Evolutionary conservation across 2,113 vertebrate genomes (phyloP).

Genomic region (Protobothrops flavoviridis): DNA sequence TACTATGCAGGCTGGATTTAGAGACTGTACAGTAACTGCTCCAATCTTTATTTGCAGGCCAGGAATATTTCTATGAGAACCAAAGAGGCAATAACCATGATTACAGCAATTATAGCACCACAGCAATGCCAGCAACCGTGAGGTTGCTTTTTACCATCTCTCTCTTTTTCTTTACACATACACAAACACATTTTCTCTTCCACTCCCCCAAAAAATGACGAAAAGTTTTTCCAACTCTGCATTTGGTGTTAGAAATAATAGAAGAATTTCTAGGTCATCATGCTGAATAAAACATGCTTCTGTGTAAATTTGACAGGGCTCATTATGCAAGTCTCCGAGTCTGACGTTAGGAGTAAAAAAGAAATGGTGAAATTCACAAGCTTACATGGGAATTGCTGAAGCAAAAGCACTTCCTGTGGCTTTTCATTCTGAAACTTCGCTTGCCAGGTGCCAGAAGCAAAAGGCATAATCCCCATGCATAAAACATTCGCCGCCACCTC

Average conservation of each 20-base stretch:
- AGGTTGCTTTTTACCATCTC: background rate
- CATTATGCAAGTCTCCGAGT: slow-evolving; percentile 24
- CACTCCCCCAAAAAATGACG: background rate
- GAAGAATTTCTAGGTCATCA: slow-evolving; percentile 33
- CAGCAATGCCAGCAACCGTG: background rate
- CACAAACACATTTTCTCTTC: background rate
- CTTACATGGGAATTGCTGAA: slow-evolving; percentile 7
- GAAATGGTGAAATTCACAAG: slow-evolving; percentile 25
- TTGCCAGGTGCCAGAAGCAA: background rate
- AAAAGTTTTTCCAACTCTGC: background rate
- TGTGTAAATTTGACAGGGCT: slow-evolving; percentile 26
- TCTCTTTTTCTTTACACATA: background rate
- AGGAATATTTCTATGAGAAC: background rate
- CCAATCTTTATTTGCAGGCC: background rate
- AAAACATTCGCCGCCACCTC: background rate
- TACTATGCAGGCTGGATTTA: background rate
- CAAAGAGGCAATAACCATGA: background rate
- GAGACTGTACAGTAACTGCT: background rate
- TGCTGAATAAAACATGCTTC: slow-evolving; percentile 34
- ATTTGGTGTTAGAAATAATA: slow-evolving; percentile 30
- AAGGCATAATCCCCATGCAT: slow-evolving; percentile 8
- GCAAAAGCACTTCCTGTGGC: slow-evolving; percentile 3
- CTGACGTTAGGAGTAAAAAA: slow-evolving; percentile 13
- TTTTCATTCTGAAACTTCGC: background rate
- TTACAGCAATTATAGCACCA: background rate